phyloP scores from a whole-genome alignment of 2,888 invertebrate genomes.

The Pristionchus entomophagus region DNA sequence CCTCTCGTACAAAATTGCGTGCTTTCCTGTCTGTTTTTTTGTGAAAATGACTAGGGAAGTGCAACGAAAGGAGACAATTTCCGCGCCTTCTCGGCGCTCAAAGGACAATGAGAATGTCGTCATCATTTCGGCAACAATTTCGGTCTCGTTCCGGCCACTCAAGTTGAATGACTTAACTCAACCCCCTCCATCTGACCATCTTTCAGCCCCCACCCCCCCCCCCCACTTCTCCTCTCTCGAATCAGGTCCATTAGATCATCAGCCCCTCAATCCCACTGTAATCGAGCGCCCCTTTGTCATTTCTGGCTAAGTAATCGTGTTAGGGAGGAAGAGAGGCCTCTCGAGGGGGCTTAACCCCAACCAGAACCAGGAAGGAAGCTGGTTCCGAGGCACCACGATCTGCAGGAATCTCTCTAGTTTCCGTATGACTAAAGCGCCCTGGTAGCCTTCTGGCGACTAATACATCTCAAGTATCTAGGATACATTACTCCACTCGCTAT shows the following conservation, averaged over 20 bases:
- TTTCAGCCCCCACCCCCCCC: no score
- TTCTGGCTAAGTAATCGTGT: constrained; percentile 38
- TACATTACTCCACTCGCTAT: constrained; percentile 14
- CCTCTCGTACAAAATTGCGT: no score
- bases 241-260: constrained; percentile 44
- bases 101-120: not conserved
- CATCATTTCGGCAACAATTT: not conserved
- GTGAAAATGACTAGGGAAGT: no score
- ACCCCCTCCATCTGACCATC: no score
- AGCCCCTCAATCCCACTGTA: constrained; percentile 21
- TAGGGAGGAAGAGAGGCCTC: not conserved
- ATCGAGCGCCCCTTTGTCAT: constrained; percentile 41
- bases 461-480: constrained; percentile 6
- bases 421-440: not conserved
- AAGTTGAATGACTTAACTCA: no score
- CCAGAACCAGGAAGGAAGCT: not conserved
- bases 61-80: no score
- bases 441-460: not conserved
- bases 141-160: not conserved
- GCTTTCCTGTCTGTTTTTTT: no score
- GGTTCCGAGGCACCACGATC: not conserved
- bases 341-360: not conserved
- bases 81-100: no score
- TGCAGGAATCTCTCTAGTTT: not conserved
- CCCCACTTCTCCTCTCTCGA: not conserved